Evolutionary conservation across 2,888 invertebrate genomes (phyloP).

Genomic region (Catocala sponsa): DNA sequence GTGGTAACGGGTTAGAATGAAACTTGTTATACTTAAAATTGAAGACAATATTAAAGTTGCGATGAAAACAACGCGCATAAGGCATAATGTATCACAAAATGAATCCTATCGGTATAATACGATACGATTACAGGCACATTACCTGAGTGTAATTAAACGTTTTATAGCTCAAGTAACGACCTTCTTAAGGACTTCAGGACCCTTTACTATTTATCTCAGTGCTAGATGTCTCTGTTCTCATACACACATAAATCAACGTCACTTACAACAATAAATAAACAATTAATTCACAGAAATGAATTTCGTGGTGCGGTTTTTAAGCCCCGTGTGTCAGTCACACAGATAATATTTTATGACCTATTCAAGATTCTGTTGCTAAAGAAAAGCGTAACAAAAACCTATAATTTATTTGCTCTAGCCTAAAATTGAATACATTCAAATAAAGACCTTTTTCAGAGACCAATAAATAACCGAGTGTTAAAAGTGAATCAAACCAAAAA

Average conservation of each 20-base stretch:
- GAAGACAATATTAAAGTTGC: not conserved
- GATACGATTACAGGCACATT: constrained; percentile 34
- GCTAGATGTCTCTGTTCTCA: constrained; percentile 35
- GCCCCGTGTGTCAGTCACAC: constrained; percentile 6
- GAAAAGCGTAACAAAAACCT: not conserved
- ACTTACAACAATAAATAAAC: constrained; percentile 33
- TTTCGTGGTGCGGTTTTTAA: constrained; percentile 15
- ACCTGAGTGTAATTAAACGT: constrained; percentile 54
- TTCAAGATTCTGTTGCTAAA: not conserved
- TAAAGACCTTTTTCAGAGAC: not conserved
- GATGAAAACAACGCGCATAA: not conserved
- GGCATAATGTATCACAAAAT: constrained; percentile 24
- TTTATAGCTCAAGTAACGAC: constrained; percentile 58
- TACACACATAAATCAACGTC: constrained; percentile 39
- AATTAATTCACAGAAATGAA: constrained; percentile 35
- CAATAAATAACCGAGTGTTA: not conserved
- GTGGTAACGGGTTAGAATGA: no score
- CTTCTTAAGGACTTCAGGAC: constrained; percentile 50
- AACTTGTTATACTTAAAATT: no score
- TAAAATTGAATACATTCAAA: constrained; percentile 2
- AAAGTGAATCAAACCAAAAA: not conserved
- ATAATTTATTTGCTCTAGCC: not conserved
- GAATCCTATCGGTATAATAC: constrained; percentile 40
- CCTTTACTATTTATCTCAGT: constrained; percentile 51
- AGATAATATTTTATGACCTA: constrained; percentile 6